phyloP scores from a whole-genome alignment of 1,140 invertebrate species.

The Drosophila pachea region DNA sequence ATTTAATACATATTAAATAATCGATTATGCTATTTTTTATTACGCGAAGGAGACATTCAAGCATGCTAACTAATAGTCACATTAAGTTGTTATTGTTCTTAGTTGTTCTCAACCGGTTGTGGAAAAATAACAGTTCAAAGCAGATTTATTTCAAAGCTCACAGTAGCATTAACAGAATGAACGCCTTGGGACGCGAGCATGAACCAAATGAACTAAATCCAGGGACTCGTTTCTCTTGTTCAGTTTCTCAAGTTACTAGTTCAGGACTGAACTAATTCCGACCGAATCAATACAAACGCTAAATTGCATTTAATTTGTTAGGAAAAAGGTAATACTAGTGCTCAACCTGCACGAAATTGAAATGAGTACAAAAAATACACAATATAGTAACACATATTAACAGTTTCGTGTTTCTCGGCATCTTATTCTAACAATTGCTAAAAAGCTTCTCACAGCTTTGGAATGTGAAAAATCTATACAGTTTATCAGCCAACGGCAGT shows the following conservation, averaged over 20 bases:
- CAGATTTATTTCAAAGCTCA: not conserved
- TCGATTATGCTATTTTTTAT: too few relatives aligned
- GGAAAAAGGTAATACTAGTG: conserved; percentile 33
- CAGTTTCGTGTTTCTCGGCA: not conserved
- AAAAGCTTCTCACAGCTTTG: conserved; percentile 21
- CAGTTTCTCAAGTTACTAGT: not conserved
- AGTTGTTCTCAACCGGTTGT: not conserved
- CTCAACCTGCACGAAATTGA: not conserved
- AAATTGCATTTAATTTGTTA: conserved; percentile 32
- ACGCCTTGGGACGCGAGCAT: not conserved
- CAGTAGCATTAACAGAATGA: not conserved
- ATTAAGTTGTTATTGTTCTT: not conserved
- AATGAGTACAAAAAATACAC: not conserved
- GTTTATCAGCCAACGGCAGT: conserved; percentile 39
- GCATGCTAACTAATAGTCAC: too few relatives aligned
- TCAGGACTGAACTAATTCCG: conserved; percentile 7
- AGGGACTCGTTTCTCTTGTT: conserved; percentile 3
- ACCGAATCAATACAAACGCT: conserved; percentile 11
- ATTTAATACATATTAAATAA: too few relatives aligned
- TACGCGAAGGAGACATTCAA: too few relatives aligned
- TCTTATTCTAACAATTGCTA: not conserved
- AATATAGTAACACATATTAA: not conserved
- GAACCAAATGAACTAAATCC: conserved; percentile 6
- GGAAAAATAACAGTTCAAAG: not conserved
- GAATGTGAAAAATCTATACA: conserved; percentile 51